These are phyloP conservation scores for Carlito syrichta DNA, from an alignment of 2,113 vertebrate genomes.

Conservation along the genomic window DNA sequence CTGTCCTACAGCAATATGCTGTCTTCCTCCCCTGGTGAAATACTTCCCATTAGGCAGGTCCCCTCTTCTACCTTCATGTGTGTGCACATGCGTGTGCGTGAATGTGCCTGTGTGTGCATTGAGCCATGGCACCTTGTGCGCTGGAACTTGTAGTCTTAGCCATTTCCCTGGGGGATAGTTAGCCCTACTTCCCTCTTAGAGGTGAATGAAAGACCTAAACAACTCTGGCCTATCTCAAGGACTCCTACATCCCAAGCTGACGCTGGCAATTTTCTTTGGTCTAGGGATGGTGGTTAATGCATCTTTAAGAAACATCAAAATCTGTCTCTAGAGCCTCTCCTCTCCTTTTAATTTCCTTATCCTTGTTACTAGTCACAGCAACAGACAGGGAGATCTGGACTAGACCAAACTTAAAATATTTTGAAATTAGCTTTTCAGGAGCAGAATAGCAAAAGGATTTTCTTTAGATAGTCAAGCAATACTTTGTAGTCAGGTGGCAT, in stretches of 20 bases:
- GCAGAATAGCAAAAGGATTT: not conserved
- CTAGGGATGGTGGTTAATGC: no score
- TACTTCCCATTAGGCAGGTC: not conserved
- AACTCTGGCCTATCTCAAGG: not conserved
- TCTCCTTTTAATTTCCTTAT: not conserved
- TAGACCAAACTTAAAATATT: not conserved
- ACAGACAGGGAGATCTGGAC: not conserved
- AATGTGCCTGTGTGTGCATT: not conserved
- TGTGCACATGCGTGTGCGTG: not conserved
- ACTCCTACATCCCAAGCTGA: not conserved
- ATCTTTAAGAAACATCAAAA: not conserved
- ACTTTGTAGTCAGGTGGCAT: not conserved
- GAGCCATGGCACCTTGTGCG: fast-evolving
- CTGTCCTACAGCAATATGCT: not conserved
- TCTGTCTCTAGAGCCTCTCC: not conserved
- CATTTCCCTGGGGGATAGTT: not conserved
- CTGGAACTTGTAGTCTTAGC: not conserved
- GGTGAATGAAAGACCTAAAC: not conserved
- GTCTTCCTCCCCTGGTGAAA: not conserved
- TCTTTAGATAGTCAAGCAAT: not conserved
- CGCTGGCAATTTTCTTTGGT: not conserved
- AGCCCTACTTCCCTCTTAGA: not conserved
- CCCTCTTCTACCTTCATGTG: not conserved
- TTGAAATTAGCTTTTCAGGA: not conserved
- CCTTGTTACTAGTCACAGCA: not conserved